Base-by-base conservation (phyloP, 2,888 invertebrate species). In the Agrochola macilenta region DNA sequence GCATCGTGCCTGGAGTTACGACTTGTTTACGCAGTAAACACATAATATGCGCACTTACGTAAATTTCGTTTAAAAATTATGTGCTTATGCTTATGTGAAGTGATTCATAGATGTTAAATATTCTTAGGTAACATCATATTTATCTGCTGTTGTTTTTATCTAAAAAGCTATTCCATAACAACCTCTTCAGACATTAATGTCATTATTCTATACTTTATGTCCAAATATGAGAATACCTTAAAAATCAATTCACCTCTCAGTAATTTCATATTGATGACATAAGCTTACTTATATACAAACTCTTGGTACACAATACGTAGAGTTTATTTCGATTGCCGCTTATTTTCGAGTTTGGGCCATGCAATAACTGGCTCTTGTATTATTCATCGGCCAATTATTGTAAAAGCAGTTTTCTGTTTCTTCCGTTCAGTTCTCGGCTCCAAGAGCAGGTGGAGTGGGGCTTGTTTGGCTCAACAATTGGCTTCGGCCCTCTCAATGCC, bases 341-440 rank as follows among this genome's bases (percentile, higher is more conserved):
- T 94, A 93, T 94, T 93, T 90, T 93, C 93, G 91, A 93, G 94
- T 94, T 95, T 92, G 89, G 92, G 91, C 91, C 89, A 88, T 92
- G 92, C 94, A 94, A 95, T 96, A 96, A 96, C 95, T 92, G 94
- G 92, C 95, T 95, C 90, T 94, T 97, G 96, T 97, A 96, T 97
- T 97, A 97, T 97, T 97, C 97, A 97, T 95, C 92, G 94, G 93
- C 96, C 97, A 97, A 97, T 97, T 97, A 97, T 95, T 94, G 94
- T 94, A 94, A 96, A 95, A 95, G 95, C 95, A 95, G 95, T 95
- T 94, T 93, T 94, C 94, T 95, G 94, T 94, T 95, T 90, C 90
- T 89, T 88, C 84, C 75, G 78, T 69, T 76, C 76, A 88, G 88
- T 80, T 81, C 77, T 86, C 84, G 87, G 82, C 83, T 83, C 66